Conservation (phyloP, 2,888 invertebrate species). For the Marronus borbonicus region DNA sequence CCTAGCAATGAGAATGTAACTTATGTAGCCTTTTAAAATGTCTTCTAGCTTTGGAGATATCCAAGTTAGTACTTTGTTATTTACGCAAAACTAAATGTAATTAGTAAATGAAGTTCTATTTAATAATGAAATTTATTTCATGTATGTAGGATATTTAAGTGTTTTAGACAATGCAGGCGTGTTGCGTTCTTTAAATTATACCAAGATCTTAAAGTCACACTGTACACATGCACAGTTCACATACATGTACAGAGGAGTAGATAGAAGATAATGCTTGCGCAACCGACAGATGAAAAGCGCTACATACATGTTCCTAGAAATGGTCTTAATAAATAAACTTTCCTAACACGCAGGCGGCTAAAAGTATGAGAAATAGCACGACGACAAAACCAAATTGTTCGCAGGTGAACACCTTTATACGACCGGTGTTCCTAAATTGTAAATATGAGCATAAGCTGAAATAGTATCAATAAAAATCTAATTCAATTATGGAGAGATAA, state of each 20-base stretch:
- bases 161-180: too few species aligned
- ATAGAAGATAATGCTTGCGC: slow-evolving; percentile 2
- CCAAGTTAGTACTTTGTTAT: too few species aligned
- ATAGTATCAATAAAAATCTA: slow-evolving; percentile 13
- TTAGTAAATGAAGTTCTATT: too few species aligned
- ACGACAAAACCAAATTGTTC: slow-evolving; percentile 7
- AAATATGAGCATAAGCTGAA: background rate
- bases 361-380: slow-evolving; percentile 14
- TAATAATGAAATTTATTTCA: too few species aligned
- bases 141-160: too few species aligned
- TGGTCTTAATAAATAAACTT: background rate
- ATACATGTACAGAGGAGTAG: background rate
- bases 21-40: too few species aligned
- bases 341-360: background rate
- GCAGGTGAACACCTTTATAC: background rate
- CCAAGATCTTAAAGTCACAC: too few species aligned
- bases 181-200: too few species aligned
- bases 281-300: slow-evolving; percentile 7
- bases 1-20: too few species aligned
- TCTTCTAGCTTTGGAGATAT: too few species aligned
- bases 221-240: background rate
- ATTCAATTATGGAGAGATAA: slow-evolving; percentile 1
- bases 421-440: slow-evolving; percentile 5
- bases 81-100: too few species aligned
- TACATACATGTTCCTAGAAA: background rate